Percentiles rank a stretch among this genome's conserved stretches.
phyloP scores from a whole-genome alignment of 2,797 vertebrate species.

The Masticophis lateralis region DNA sequence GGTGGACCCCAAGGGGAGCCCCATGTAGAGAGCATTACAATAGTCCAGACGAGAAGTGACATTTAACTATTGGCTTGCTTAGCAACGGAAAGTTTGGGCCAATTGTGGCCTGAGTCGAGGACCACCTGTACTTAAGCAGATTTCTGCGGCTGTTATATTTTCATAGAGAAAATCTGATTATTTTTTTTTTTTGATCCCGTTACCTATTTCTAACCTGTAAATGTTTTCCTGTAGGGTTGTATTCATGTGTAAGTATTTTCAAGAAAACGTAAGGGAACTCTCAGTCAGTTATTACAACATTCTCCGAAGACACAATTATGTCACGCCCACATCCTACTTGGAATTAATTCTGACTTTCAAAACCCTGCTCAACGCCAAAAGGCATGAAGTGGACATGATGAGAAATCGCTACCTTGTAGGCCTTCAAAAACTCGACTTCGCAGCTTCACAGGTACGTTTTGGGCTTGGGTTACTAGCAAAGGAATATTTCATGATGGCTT shows the following conservation, averaged over 20 bases:
- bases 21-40: too few species aligned
- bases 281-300: slow-evolving; percentile 79
- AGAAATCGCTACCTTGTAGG: slow-evolving; percentile 84
- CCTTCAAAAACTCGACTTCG: slow-evolving; percentile 89
- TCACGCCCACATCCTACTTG: slow-evolving; percentile 91
- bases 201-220: background rate
- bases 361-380: slow-evolving; percentile 80
- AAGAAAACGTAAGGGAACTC: slow-evolving; percentile 80
- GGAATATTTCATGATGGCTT: background rate
- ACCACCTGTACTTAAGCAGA: background rate
- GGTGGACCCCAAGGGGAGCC: too few species aligned
- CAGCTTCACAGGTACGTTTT: slow-evolving; percentile 83
- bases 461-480: background rate
- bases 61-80: too few species aligned
- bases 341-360: slow-evolving; percentile 94
- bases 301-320: slow-evolving; percentile 88
- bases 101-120: too few species aligned
- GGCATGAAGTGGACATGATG: slow-evolving; percentile 82
- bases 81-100: too few species aligned
- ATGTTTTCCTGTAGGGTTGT: slow-evolving; percentile 77
- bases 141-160: slow-evolving; percentile 3
- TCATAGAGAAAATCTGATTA: background rate
- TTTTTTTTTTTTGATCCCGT: background rate
- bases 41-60: too few species aligned
- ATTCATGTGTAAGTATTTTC: slow-evolving; percentile 90